These are phyloP conservation scores for Chunga burmeisteri DNA, from an alignment of 2,113 vertebrate genomes.

Conservation along the genomic window DNA sequence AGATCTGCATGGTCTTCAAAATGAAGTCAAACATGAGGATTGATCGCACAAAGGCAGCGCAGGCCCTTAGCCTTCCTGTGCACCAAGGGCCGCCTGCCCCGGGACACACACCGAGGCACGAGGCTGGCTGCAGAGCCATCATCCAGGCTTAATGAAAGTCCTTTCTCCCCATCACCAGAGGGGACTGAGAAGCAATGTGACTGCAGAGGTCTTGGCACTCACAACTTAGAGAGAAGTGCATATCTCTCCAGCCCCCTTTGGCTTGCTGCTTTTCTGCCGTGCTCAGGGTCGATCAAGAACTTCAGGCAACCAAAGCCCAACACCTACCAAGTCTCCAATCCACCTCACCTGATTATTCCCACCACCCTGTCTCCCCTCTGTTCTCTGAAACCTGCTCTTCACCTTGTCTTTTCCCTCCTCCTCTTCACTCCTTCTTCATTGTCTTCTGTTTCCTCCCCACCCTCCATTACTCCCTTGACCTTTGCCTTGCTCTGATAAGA, in stretches of 20 bases:
- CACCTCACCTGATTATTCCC: background rate
- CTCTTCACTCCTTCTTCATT: background rate
- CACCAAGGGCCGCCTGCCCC: background rate
- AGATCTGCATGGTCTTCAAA: background rate
- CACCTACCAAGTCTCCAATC: accelerated
- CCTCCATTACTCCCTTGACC: background rate
- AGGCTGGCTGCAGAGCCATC: background rate
- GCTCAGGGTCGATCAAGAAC: background rate
- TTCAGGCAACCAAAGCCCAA: background rate
- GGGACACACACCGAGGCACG: accelerated
- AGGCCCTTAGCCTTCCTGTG: background rate
- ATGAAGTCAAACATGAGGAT: background rate
- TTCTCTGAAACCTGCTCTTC: background rate
- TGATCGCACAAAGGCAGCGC: accelerated
- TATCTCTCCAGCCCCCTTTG: background rate
- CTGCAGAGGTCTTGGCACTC: background rate
- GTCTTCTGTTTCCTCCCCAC: background rate
- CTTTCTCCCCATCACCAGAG: background rate
- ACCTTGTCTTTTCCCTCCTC: background rate
- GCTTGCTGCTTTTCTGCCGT: background rate
- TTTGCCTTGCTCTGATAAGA: background rate
- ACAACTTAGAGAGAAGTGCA: background rate
- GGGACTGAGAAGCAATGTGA: background rate
- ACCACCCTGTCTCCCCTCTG: accelerated
- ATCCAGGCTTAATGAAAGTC: accelerated